Evolutionary conservation across 1,140 invertebrate genomes (phyloP).

Genomic region (Heterodera carotae): DNA sequence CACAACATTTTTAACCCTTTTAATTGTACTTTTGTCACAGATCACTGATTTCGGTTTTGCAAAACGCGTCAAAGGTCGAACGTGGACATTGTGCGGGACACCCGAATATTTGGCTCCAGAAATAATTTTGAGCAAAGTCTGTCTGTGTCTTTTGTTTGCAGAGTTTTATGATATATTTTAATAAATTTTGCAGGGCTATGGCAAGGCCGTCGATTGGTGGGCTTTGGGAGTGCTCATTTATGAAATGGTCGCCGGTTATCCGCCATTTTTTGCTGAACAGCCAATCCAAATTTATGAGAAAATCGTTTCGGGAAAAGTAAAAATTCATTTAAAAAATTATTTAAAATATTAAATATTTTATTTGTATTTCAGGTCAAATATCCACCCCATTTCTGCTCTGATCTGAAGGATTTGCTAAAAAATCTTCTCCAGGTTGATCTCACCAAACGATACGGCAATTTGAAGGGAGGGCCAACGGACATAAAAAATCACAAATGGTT

Average conservation of each 20-base stretch:
- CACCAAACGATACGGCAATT: constrained; percentile 95
- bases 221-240: constrained; percentile 66
- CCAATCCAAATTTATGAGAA: constrained; percentile 86
- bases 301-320: constrained; percentile 72
- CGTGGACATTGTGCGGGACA: constrained; percentile 99
- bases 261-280: constrained; percentile 79
- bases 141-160: not conserved
- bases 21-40: constrained; percentile 57
- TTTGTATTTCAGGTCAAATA: constrained; percentile 73
- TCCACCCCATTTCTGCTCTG: constrained; percentile 74
- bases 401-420: constrained; percentile 92
- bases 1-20: not conserved
- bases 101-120: constrained; percentile 94
- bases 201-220: constrained; percentile 83
- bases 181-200: constrained; percentile 75
- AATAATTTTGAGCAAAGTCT: constrained; percentile 84
- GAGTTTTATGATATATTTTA: no score
- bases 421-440: constrained; percentile 96
- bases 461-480: constrained; percentile 98
- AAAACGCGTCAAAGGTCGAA: constrained; percentile 95
- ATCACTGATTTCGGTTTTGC: constrained; percentile 99
- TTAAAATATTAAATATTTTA: not conserved
- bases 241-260: constrained; percentile 70
- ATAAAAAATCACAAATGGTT: constrained; percentile 99
- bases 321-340: not conserved